Conservation (phyloP, 2,113 vertebrate species). For the Camelus bactrianus region DNA sequence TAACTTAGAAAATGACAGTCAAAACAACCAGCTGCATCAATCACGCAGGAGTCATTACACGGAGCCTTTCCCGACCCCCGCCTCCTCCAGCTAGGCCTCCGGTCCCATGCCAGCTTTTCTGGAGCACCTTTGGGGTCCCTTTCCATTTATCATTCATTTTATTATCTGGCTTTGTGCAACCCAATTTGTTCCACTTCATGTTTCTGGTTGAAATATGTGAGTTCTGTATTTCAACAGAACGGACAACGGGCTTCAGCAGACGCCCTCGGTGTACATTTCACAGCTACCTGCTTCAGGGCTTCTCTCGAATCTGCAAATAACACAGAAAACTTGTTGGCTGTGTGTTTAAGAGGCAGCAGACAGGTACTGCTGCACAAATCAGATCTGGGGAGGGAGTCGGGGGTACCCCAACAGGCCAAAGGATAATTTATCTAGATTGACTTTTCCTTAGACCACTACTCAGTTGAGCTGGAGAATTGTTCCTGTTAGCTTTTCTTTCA, state of each 20-base stretch:
- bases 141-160: conserved; percentile 75
- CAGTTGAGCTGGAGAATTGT: conserved; percentile 56
- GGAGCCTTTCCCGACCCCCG: not conserved
- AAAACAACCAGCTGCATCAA: conserved; percentile 66
- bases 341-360: conserved; percentile 66
- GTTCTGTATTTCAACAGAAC: conserved; percentile 35
- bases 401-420: conserved; percentile 57
- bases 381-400: conserved; percentile 49
- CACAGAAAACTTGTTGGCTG: conserved; percentile 63
- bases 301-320: conserved; percentile 63
- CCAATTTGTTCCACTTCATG: conserved; percentile 69
- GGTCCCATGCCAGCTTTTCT: not conserved
- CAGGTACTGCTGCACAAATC: conserved; percentile 72
- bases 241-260: conserved; percentile 47
- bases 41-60: conserved; percentile 20
- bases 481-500: conserved; percentile 56
- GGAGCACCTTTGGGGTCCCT: conserved; percentile 20
- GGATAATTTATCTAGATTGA: conserved; percentile 82
- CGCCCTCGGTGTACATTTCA: conserved; percentile 45
- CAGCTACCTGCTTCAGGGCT: conserved; percentile 66
- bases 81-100: not conserved
- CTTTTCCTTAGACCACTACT: conserved; percentile 67
- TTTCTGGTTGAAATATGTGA: conserved; percentile 69
- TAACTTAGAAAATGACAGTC: conserved; percentile 63
- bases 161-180: conserved; percentile 64